Evolutionary conservation across 2,797 vertebrate species (phyloP).

Genomic region (Cirrhinus mrigala): DNA sequence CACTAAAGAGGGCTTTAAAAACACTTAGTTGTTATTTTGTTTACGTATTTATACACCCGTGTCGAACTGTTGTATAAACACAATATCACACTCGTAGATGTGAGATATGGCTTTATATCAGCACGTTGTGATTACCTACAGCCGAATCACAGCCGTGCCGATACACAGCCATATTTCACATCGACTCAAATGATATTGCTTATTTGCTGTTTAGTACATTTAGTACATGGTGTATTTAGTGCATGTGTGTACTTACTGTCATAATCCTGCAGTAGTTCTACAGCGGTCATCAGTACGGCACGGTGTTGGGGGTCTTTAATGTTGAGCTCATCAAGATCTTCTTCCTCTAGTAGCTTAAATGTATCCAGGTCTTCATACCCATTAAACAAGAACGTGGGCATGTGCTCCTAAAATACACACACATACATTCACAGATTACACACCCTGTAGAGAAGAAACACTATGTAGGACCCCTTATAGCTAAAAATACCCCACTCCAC

Average conservation of each 20-base stretch:
- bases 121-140: too few relatives aligned
- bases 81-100: too few relatives aligned
- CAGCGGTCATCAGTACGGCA: conserved; percentile 93
- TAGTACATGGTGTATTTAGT: not conserved
- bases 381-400: conserved; percentile 98
- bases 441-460: conserved; percentile 36
- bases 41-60: too few relatives aligned
- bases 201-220: not conserved
- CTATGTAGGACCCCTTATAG: conserved; percentile 11
- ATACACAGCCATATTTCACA: too few relatives aligned
- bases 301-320: conserved; percentile 94
- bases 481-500: conserved; percentile 6
- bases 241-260: conserved; percentile 85
- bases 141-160: too few relatives aligned
- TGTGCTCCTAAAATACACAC: conserved; percentile 87
- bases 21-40: too few relatives aligned
- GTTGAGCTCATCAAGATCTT: conserved; percentile 96
- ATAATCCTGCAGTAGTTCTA: conserved; percentile 96
- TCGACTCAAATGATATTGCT: too few relatives aligned
- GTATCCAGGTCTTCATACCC: conserved; percentile 98
- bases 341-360: conserved; percentile 96
- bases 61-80: too few relatives aligned
- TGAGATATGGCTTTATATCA: too few relatives aligned
- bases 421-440: conserved; percentile 48
- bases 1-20: too few relatives aligned